Conservation (phyloP, 2,888 invertebrate species). For the Cerastis rubricosa region DNA sequence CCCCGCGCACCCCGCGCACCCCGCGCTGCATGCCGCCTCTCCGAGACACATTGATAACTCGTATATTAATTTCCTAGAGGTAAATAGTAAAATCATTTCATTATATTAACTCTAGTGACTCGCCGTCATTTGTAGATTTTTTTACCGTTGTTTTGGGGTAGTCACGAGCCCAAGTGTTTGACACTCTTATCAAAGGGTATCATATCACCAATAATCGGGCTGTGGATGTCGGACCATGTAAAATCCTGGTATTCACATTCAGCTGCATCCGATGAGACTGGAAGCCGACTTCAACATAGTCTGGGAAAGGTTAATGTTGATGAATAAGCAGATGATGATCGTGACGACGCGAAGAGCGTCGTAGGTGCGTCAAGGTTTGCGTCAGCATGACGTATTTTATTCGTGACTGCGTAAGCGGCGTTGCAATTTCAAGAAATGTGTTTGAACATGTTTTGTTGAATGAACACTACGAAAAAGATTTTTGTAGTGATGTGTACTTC, state of each 20-base stretch:
- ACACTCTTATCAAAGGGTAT: background rate
- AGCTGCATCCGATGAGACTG: background rate
- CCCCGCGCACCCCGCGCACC: conserved; percentile 40
- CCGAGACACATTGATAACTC: conserved; percentile 61
- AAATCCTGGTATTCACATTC: background rate
- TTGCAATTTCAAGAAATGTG: background rate
- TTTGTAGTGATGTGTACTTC: background rate
- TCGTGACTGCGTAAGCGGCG: background rate
- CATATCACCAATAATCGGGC: background rate
- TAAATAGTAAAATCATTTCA: conserved; percentile 46
- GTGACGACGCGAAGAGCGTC: no score
- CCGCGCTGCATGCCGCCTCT: conserved; percentile 53
- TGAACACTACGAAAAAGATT: background rate
- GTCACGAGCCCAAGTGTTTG: background rate
- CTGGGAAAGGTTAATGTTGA: background rate
- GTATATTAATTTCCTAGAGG: conserved; percentile 62
- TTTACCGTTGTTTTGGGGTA: background rate
- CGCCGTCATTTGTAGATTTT: background rate
- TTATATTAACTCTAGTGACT: conserved; percentile 6
- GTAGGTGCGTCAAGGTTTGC: background rate
- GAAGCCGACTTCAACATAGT: background rate
- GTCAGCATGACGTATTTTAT: background rate
- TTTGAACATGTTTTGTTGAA: background rate
- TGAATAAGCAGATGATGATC: background rate
- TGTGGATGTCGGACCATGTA: background rate